phyloP scores from a whole-genome alignment of 2,797 vertebrate genomes.

The Mionectes olivaceus region DNA sequence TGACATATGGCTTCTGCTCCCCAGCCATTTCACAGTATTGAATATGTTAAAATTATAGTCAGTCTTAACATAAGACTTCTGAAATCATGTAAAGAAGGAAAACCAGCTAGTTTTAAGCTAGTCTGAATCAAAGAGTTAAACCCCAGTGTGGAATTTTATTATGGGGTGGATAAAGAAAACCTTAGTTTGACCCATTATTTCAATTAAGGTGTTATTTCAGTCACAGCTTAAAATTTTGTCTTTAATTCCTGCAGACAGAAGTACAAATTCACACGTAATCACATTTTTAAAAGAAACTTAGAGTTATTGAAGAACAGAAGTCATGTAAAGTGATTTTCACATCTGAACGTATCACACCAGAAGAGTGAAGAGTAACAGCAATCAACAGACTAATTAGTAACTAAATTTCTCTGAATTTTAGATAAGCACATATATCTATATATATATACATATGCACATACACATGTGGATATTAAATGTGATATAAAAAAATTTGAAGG shows the following conservation, averaged over 20 bases:
- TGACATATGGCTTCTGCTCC: constrained; percentile 22
- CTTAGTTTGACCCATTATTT: background rate
- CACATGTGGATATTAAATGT: background rate
- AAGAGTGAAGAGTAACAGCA: constrained; percentile 67
- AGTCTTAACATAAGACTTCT: background rate
- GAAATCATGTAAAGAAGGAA: background rate
- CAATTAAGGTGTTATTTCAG: background rate
- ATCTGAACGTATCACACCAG: constrained; percentile 43
- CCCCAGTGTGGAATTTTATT: background rate
- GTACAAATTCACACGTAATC: background rate
- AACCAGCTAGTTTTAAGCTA: background rate
- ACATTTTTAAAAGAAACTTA: background rate
- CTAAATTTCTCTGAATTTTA: constrained; percentile 23
- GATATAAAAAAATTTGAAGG: background rate
- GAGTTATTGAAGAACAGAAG: constrained; percentile 53
- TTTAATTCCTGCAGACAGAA: background rate
- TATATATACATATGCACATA: background rate
- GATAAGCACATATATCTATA: background rate
- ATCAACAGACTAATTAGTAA: constrained; percentile 8
- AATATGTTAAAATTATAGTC: background rate
- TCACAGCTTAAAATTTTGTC: background rate
- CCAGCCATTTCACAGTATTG: background rate
- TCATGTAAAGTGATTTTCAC: constrained; percentile 47
- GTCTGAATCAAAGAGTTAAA: background rate
- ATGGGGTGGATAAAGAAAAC: background rate